Percentiles rank a stretch among this genome's conserved stretches.
phyloP scores from a whole-genome alignment of 2,797 vertebrate genomes.

The Anas acuta region DNA sequence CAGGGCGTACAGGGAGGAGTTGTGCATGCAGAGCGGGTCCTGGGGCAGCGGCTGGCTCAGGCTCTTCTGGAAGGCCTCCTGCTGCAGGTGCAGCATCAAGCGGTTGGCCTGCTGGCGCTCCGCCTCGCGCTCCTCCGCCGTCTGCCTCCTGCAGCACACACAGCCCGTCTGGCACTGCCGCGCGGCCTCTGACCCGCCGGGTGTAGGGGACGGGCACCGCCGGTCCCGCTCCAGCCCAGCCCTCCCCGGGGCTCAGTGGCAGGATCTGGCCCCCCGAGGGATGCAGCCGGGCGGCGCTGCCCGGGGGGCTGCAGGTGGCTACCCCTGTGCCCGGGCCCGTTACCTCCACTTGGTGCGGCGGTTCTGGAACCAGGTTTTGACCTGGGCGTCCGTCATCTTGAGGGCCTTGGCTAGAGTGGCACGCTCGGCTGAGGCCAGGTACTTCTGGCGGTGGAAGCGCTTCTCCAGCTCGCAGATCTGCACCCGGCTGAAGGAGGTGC shows the following conservation, averaged over 20 bases:
- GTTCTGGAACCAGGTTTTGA: slow-evolving; percentile 99
- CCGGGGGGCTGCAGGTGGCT: too few relatives aligned
- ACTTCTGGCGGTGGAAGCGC: slow-evolving; percentile 95
- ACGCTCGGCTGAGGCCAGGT: slow-evolving; percentile 91
- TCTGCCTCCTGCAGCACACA: slow-evolving; percentile 88
- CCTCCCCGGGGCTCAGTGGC: too few relatives aligned
- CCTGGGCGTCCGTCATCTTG: slow-evolving; percentile 97
- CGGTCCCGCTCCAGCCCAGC: too few relatives aligned
- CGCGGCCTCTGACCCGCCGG: background rate
- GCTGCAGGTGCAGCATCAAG: slow-evolving; percentile 97
- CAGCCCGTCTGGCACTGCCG: background rate
- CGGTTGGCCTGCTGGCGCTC: slow-evolving; percentile 96
- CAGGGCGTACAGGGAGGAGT: slow-evolving; percentile 96
- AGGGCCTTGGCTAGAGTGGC: slow-evolving; percentile 92
- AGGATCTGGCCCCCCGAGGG: background rate
- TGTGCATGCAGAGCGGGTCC: slow-evolving; percentile 97
- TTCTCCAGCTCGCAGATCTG: slow-evolving; percentile 98
- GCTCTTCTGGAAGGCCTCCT: slow-evolving; percentile 95
- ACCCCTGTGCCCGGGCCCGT: background rate
- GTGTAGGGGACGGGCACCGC: background rate
- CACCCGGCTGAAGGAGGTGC: slow-evolving; percentile 92
- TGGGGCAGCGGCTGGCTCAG: slow-evolving; percentile 90
- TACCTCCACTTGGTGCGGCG: slow-evolving; percentile 98
- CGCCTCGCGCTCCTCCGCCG: slow-evolving; percentile 94
- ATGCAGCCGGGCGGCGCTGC: background rate